Percentiles rank a stretch among this genome's conserved stretches.
Conservation (phyloP, 2,888 invertebrate genomes). For the Tridacna gigas region DNA sequence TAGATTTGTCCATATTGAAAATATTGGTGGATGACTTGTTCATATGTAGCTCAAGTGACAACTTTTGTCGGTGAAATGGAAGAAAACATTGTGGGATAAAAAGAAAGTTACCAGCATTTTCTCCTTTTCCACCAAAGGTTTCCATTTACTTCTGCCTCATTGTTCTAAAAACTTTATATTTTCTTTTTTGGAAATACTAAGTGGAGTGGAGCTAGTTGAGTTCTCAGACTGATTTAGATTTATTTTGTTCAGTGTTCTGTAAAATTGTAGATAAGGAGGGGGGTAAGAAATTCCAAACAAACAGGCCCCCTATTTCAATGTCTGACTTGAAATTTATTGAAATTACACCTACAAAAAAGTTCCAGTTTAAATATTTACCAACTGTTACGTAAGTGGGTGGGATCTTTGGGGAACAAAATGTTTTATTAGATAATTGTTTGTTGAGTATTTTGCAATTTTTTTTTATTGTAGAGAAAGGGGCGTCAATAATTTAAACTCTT, state of each 20-base stretch:
- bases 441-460: slow-evolving; percentile 10
- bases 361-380: slow-evolving; percentile 15
- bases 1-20: too few species aligned
- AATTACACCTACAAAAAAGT: slow-evolving; percentile 13
- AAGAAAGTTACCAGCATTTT: too few species aligned
- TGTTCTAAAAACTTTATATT: too few species aligned
- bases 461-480: slow-evolving; percentile 4
- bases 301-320: not conserved
- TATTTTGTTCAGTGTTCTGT: not conserved
- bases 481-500: too few species aligned
- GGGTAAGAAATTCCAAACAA: slow-evolving; percentile 4
- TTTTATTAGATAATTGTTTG: slow-evolving; percentile 27
- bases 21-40: too few species aligned
- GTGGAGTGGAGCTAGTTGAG: too few species aligned
- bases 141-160: too few species aligned
- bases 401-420: slow-evolving; percentile 11
- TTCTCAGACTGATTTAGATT: not conserved
- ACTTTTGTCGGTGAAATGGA: too few species aligned
- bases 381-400: slow-evolving; percentile 14
- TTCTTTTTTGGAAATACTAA: too few species aligned
- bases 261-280: slow-evolving; percentile 12
- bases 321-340: slow-evolving; percentile 24
- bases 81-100: too few species aligned
- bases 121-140: too few species aligned
- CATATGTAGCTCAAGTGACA: too few species aligned